Evolutionary conservation across 2,113 vertebrate genomes (phyloP).

Genomic region (Collichthys lucidus): DNA sequence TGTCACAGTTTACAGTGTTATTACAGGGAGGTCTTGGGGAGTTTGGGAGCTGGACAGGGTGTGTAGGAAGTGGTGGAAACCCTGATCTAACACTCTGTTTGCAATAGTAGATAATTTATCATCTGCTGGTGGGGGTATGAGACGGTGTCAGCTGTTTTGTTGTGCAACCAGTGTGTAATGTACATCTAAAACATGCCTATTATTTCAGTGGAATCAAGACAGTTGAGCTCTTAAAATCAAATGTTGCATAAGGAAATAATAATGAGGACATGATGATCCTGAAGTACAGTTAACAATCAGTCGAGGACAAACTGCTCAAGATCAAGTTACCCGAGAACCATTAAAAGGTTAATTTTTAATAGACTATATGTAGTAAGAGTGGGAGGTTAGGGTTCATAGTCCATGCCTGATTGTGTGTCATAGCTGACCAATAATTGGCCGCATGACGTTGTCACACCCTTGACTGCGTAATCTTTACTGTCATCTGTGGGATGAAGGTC

Average conservation of each 20-base stretch:
- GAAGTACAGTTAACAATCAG: background rate
- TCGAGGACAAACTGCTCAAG: background rate
- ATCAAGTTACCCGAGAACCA: background rate
- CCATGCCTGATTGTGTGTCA: background rate
- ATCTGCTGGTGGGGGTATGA: background rate
- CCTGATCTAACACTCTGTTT: background rate
- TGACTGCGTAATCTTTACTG: background rate
- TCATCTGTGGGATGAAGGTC: background rate
- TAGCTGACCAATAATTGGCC: slow-evolving; percentile 43
- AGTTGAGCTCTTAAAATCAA: background rate
- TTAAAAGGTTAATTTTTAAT: slow-evolving; percentile 68
- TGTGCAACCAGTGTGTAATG: fast-evolving
- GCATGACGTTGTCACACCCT: background rate
- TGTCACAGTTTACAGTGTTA: background rate
- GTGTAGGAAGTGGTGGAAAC: background rate
- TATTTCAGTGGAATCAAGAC: background rate
- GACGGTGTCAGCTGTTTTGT: background rate
- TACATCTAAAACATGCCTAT: background rate
- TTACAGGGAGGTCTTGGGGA: background rate
- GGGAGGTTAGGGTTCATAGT: slow-evolving; percentile 5
- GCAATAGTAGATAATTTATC: no score
- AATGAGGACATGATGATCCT: background rate
- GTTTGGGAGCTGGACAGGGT: background rate
- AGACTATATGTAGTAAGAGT: background rate
- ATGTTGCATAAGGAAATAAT: no score